Conservation (phyloP, 2,797 vertebrate species). For the Silurus aristotelis region DNA sequence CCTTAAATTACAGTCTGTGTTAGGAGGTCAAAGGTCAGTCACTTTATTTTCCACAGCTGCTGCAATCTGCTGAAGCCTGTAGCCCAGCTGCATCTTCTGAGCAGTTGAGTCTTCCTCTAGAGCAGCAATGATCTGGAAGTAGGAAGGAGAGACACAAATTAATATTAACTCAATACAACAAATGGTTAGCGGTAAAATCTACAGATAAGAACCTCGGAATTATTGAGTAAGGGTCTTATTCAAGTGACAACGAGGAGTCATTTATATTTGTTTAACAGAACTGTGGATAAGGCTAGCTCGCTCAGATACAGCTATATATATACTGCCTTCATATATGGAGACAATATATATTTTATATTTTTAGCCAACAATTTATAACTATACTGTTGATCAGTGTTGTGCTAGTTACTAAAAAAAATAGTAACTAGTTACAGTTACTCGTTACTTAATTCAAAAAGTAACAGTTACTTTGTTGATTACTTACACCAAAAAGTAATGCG, state of each 20-base stretch:
- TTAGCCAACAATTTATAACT: no score
- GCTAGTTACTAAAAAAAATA: no score
- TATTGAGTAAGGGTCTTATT: neutral
- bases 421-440: no score
- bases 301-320: neutral
- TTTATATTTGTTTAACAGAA: neutral
- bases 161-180: neutral
- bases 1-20: slow-evolving; percentile 20
- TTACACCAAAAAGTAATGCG: no score
- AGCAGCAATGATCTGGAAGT: slow-evolving; percentile 88
- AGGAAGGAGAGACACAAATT: slow-evolving; percentile 30
- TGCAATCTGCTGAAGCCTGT: slow-evolving; percentile 94
- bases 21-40: slow-evolving; percentile 86
- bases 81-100: slow-evolving; percentile 98
- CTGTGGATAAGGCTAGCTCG: neutral
- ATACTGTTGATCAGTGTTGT: no score
- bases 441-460: no score
- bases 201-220: neutral
- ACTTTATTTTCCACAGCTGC: slow-evolving; percentile 98
- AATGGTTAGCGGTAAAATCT: neutral
- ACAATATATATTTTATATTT: no score
- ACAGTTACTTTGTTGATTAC: no score
- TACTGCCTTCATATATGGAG: neutral
- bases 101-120: slow-evolving; percentile 94
- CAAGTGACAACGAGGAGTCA: neutral